Conservation (phyloP, 2,113 vertebrate genomes). For the Kryptolebias marmoratus region DNA sequence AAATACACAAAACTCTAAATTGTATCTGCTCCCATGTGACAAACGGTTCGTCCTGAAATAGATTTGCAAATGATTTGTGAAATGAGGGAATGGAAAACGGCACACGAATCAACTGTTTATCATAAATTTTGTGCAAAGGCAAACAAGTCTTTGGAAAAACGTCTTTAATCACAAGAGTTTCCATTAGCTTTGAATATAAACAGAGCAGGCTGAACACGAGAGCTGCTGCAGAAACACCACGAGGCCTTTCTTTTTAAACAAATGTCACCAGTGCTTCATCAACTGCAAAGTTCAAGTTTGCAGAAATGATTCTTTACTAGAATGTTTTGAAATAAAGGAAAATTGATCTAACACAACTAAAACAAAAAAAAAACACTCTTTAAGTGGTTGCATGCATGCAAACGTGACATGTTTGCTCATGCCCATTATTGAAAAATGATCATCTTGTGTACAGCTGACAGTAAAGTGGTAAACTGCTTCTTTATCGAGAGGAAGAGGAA, state of each 20-base stretch:
- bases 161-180: constrained; percentile 11
- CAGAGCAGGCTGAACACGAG: constrained; percentile 8
- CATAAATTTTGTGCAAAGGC: neutral
- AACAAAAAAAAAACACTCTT: no score
- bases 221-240: constrained; percentile 26
- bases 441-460: neutral
- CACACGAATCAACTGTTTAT: neutral
- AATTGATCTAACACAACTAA: no score
- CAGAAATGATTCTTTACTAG: neutral
- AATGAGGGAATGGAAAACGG: neutral
- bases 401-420: neutral
- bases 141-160: neutral
- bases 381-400: neutral
- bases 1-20: neutral
- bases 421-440: neutral
- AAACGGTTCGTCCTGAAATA: neutral
- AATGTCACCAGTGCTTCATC: constrained; percentile 5
- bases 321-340: neutral
- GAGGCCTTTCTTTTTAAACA: neutral
- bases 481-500: neutral
- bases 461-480: neutral
- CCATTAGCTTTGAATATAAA: constrained; percentile 14
- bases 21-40: neutral
- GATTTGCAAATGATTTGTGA: neutral
- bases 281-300: neutral